Evolutionary conservation across 2,113 vertebrate species (phyloP).

Genomic region (Pheucticus melanocephalus): DNA sequence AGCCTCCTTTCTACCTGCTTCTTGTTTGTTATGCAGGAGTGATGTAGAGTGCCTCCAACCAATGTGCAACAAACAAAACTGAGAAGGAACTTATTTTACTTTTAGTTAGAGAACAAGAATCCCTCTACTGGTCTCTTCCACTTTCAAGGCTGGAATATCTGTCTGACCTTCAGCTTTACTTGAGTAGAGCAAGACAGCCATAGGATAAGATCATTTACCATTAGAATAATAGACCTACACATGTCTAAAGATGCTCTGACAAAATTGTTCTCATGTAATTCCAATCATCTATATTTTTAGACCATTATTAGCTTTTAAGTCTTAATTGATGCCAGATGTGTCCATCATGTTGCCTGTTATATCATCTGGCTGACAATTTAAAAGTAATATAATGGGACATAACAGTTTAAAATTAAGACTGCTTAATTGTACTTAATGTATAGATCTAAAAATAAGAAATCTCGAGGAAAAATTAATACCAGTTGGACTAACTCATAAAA

Average conservation of each 20-base stretch:
- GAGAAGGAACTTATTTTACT: background rate
- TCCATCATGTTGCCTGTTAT: slow-evolving; percentile 23
- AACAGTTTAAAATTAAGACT: slow-evolving; percentile 29
- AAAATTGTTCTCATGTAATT: slow-evolving; percentile 10
- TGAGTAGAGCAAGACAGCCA: background rate
- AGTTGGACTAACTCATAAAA: background rate
- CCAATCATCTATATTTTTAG: slow-evolving; percentile 29
- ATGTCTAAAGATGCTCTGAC: background rate
- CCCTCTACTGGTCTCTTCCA: background rate
- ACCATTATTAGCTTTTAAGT: slow-evolving; percentile 5
- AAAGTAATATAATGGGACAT: slow-evolving; percentile 16
- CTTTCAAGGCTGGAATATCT: background rate
- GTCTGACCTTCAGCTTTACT: background rate
- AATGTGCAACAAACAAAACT: background rate
- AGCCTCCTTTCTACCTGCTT: background rate
- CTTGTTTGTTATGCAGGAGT: background rate
- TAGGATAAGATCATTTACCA: background rate
- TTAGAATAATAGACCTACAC: background rate
- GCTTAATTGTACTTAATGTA: slow-evolving; percentile 1
- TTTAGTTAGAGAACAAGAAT: background rate
- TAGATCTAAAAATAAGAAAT: slow-evolving; percentile 49
- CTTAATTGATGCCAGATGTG: background rate
- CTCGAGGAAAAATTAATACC: background rate
- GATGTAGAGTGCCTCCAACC: background rate
- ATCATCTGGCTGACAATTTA: slow-evolving; percentile 10